These are phyloP conservation scores for Tigriopus japonicus DNA, from an alignment of 1,140 invertebrate genomes.

Conservation along the genomic window DNA sequence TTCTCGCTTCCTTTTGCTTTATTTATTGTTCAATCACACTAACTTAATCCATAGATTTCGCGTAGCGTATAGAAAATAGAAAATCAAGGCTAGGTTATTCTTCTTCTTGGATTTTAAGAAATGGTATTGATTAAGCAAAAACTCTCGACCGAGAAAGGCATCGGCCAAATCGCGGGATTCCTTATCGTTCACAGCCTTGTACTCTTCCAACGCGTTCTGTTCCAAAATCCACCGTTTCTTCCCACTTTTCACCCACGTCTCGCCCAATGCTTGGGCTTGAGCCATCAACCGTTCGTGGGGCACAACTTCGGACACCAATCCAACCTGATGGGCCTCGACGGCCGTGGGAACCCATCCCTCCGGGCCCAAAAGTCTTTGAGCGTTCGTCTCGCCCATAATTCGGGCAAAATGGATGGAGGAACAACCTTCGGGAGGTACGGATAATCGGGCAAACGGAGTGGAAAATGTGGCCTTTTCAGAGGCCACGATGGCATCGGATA, in stretches of 20 bases:
- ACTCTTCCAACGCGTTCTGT: background rate
- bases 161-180: constrained; percentile 10
- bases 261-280: background rate
- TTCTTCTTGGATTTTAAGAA: constrained; percentile 7
- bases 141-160: constrained; percentile 4
- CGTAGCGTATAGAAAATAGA: background rate
- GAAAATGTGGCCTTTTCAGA: constrained; percentile 8
- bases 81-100: background rate
- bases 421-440: constrained; percentile 11
- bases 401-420: constrained; percentile 10
- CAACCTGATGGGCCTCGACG: background rate
- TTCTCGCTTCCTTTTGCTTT: too few relatives aligned
- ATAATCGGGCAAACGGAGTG: constrained; percentile 1
- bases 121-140: constrained; percentile 4
- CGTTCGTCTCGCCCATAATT: background rate
- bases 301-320: constrained; percentile 2
- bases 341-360: constrained; percentile 11
- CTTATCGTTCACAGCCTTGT: constrained; percentile 2
- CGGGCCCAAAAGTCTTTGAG: background rate
- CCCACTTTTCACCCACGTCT: background rate
- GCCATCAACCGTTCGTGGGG: constrained; percentile 1
- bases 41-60: constrained; percentile 7
- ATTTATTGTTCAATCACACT: too few relatives aligned
- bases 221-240: background rate
- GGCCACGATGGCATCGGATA: constrained; percentile 8